A percentile compares a stretch with the other conserved stretches of the same genome.
phyloP scores from a whole-genome alignment of 2,888 invertebrate genomes.

The Clepsis dumicolana region DNA sequence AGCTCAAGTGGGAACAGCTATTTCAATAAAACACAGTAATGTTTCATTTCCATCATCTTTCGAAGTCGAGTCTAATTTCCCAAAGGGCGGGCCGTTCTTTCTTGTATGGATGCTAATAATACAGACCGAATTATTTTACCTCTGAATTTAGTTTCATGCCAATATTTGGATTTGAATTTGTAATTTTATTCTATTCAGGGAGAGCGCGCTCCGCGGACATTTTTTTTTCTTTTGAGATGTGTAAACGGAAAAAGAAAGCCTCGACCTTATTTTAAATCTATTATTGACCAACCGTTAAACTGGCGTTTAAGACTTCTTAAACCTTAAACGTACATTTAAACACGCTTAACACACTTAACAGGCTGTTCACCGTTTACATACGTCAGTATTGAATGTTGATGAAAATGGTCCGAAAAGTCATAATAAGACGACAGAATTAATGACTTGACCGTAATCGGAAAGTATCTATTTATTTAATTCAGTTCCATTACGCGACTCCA shows the following conservation, averaged over 20 bases:
- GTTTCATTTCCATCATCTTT: conserved; percentile 9
- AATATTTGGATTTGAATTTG: conserved; percentile 2
- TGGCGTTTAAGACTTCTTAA: too few species aligned
- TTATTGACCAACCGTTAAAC: too few species aligned
- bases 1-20: conserved; percentile 7
- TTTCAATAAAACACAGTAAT: conserved; percentile 6
- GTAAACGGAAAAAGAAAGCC: too few species aligned
- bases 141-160: not conserved
- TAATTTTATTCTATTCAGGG: not conserved
- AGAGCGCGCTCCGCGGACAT: not conserved
- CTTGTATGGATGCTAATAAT: conserved; percentile 3
- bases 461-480: not conserved
- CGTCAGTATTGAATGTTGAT: too few species aligned
- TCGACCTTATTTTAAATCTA: too few species aligned
- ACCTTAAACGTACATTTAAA: too few species aligned
- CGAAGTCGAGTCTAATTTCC: conserved; percentile 4
- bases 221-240: not conserved
- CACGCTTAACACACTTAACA: too few species aligned
- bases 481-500: not conserved
- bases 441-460: too few species aligned
- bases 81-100: not conserved
- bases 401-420: too few species aligned
- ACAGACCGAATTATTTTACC: not conserved
- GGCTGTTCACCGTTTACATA: too few species aligned
- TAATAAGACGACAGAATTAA: too few species aligned